Evolutionary conservation across 2,797 vertebrate genomes (phyloP), one percentile per base, ranked within the genome.

Genomic region (Cyclura pinguis): DNA sequence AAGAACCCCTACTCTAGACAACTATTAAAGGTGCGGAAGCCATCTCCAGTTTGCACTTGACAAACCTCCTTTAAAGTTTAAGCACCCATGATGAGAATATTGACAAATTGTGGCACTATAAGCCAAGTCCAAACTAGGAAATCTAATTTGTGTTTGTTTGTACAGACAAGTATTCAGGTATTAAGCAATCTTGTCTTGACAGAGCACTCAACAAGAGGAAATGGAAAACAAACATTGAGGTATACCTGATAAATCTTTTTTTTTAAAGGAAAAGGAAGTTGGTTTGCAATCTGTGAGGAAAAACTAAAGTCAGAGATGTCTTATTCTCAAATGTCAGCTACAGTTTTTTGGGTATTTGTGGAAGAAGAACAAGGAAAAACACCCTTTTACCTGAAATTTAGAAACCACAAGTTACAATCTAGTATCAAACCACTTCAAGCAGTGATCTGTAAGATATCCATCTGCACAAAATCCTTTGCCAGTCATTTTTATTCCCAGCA

Each of bases 251-350:
- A 29, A 59, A 59, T 59, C 6, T 67, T 27, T 67, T 9, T 29
- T 69, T 69, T 12, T 81, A 73, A 80, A 93, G 76, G 55, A 1
- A 24, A 32, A 47, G 74, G 93, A 14, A 32, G 35, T 74, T 90
- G 18, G 12, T 85, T 88, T 83, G 80, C 59, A 35, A 91, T 77
- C 88, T 88, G 0, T 89, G 38, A 73, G 22, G 57, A 0, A 0
- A 4, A 85, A 67, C 50, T 69, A 62, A 86, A 90, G 52, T 81
- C 77, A 62, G 52, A 50, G 29, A 38, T 52, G 5, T 77, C 86
- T 62, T 77, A 88, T 55, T 77, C 92, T 93, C 80, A 89, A 82
- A 80, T 59, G 92, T 81, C 89, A 95, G 90, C 72, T 88, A 86
- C 93, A 80, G 55, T 72, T 52, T 52, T 73, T 27, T n/a, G 32